Percentiles rank a stretch among this genome's conserved stretches.
phyloP scores from a whole-genome alignment of 2,888 invertebrate genomes.

The Melitaea athalia region DNA sequence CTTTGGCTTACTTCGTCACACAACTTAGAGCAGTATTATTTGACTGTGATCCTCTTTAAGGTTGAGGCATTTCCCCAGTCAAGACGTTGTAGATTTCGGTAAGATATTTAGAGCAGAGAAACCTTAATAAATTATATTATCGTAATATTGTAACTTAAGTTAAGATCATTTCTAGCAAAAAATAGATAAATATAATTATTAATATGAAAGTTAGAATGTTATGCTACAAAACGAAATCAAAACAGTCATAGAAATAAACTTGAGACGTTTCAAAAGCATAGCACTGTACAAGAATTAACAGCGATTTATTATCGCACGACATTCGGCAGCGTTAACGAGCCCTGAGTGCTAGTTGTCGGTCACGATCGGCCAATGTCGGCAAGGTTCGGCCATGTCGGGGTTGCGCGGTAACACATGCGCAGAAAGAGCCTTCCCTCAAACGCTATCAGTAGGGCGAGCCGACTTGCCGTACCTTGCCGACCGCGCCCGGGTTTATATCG shows the following conservation, averaged over 20 bases:
- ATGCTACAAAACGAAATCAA: neutral
- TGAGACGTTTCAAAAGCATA: slow-evolving; percentile 33
- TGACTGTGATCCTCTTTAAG: too few species aligned
- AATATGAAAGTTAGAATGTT: neutral
- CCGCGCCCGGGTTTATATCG: slow-evolving; percentile 58
- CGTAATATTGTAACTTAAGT: too few species aligned
- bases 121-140: too few species aligned
- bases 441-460: slow-evolving; percentile 65
- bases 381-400: slow-evolving; percentile 45
- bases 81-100: too few species aligned
- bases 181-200: too few species aligned
- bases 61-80: too few species aligned
- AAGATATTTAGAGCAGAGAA: too few species aligned
- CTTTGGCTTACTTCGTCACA: too few species aligned
- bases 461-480: slow-evolving; percentile 60
- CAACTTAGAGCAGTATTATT: too few species aligned
- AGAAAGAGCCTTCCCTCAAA: slow-evolving; percentile 60
- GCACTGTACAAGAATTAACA: slow-evolving; percentile 74
- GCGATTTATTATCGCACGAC: slow-evolving; percentile 70
- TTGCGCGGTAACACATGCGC: slow-evolving; percentile 77
- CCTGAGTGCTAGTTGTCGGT: slow-evolving; percentile 57
- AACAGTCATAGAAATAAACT: neutral
- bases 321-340: slow-evolving; percentile 68
- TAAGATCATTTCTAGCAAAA: too few species aligned
- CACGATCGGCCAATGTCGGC: slow-evolving; percentile 42